phyloP scores from a whole-genome alignment of 2,797 vertebrate species.

The Amphiprion clarkii region DNA sequence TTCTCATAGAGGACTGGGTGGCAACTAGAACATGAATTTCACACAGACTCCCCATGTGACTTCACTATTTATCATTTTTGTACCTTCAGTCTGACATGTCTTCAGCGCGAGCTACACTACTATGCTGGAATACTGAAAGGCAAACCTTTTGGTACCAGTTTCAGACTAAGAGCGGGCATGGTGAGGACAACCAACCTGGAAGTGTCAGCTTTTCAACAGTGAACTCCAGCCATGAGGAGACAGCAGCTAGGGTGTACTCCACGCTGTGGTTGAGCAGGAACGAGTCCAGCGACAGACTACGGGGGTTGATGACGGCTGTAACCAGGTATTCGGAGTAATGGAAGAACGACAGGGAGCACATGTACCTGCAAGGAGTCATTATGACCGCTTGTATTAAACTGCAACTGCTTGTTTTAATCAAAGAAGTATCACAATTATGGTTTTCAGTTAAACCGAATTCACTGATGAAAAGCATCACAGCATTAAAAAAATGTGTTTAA shows the following conservation, averaged over 20 bases:
- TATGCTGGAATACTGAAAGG: too few relatives aligned
- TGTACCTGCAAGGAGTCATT: slow-evolving; percentile 86
- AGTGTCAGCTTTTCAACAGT: slow-evolving; percentile 91
- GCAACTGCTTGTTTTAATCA: not conserved
- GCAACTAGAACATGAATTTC: too few relatives aligned
- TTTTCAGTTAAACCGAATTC: too few relatives aligned
- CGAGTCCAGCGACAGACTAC: slow-evolving; percentile 94
- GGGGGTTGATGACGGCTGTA: slow-evolving; percentile 96
- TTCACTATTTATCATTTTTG: too few relatives aligned
- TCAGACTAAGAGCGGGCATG: too few relatives aligned
- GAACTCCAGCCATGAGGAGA: slow-evolving; percentile 97
- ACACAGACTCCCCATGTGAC: too few relatives aligned
- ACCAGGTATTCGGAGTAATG: slow-evolving; percentile 98
- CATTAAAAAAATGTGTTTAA: too few relatives aligned
- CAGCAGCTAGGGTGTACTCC: slow-evolving; percentile 94
- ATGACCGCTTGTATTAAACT: not conserved
- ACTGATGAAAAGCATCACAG: not conserved
- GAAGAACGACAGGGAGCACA: slow-evolving; percentile 97
- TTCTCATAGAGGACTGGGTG: too few relatives aligned
- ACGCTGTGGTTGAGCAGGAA: slow-evolving; percentile 98
- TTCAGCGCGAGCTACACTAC: too few relatives aligned
- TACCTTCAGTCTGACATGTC: too few relatives aligned
- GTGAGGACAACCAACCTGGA: slow-evolving; percentile 87
- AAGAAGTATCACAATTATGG: too few relatives aligned
- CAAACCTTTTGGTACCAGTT: too few relatives aligned